These are phyloP conservation scores for Trypoxylus dichotomus DNA, from an alignment of 1,140 invertebrate genomes.

Conservation along the genomic window DNA sequence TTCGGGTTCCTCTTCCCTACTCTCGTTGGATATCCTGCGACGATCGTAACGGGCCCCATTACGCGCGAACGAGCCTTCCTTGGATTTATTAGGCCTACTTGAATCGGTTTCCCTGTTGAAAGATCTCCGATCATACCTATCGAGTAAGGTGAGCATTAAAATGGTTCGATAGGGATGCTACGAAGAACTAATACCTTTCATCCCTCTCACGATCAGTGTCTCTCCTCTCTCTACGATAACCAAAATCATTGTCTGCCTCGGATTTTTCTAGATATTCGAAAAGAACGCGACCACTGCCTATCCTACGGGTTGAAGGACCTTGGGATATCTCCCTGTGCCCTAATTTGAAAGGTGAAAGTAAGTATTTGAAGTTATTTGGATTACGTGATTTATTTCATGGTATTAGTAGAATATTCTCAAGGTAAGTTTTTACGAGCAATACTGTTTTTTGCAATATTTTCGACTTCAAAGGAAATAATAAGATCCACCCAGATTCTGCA, in stretches of 20 bases:
- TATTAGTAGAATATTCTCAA: neutral
- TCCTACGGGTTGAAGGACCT: conserved; percentile 57
- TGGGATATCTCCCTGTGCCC: conserved; percentile 52
- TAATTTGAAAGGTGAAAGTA: conserved; percentile 41
- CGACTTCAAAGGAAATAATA: no score
- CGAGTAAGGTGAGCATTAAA: neutral
- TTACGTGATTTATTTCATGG: neutral
- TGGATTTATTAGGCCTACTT: conserved; percentile 51
- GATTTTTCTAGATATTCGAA: conserved; percentile 62
- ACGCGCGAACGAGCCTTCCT: conserved; percentile 38
- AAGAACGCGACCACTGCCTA: conserved; percentile 78
- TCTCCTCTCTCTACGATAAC: conserved; percentile 38
- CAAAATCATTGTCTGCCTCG: conserved; percentile 52
- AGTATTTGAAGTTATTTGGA: no score
- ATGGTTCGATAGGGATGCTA: neutral
- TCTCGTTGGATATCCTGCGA: conserved; percentile 56
- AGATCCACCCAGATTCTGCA: no score
- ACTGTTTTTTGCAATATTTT: neutral
- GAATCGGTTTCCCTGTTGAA: conserved; percentile 56
- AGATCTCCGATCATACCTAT: conserved; percentile 51
- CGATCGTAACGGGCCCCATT: conserved; percentile 52
- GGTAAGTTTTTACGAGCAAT: neutral
- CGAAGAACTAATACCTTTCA: conserved; percentile 21
- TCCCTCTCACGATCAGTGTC: conserved; percentile 32
- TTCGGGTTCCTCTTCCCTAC: conserved; percentile 63